Percentiles rank a stretch among this genome's conserved stretches.
Evolutionary conservation across 2,888 invertebrate species (phyloP).

Genomic region (Drosophila paranaensis): DNA sequence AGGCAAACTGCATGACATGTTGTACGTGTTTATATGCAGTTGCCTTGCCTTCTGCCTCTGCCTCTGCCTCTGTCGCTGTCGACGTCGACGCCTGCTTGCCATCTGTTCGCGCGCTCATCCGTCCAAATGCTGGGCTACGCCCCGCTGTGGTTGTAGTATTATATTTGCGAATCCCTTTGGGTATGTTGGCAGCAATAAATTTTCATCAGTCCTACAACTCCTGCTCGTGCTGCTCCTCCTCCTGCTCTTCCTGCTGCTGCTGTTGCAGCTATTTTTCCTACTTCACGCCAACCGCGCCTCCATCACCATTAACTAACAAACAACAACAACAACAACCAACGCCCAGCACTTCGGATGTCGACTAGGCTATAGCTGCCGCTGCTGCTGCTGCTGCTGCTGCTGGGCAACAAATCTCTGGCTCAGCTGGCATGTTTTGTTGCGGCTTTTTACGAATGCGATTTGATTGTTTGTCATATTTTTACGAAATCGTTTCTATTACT

Average conservation of each 20-base stretch:
- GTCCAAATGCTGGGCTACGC: slow-evolving; percentile 55
- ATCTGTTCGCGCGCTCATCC: slow-evolving; percentile 59
- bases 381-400: slow-evolving; percentile 5
- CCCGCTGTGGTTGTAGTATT: slow-evolving; percentile 67
- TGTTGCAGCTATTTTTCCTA: slow-evolving; percentile 63
- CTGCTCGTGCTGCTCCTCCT: slow-evolving; percentile 21
- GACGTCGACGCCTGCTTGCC: slow-evolving; percentile 48
- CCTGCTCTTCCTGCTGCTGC: slow-evolving; percentile 20
- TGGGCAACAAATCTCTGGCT: slow-evolving; percentile 74
- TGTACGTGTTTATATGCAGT: slow-evolving; percentile 71
- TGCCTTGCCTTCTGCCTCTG: slow-evolving; percentile 31
- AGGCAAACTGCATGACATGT: slow-evolving; percentile 66
- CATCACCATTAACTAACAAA: slow-evolving; percentile 53
- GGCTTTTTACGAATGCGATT: slow-evolving; percentile 71
- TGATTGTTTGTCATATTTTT: slow-evolving; percentile 81
- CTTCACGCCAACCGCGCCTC: slow-evolving; percentile 58
- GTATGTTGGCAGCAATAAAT: slow-evolving; percentile 78
- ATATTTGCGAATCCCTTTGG: slow-evolving; percentile 81
- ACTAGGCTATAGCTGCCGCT: slow-evolving; percentile 8
- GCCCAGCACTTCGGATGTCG: slow-evolving; percentile 19
- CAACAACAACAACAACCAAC: slow-evolving; percentile 21
- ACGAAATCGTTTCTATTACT: slow-evolving; percentile 61
- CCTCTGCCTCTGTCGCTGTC: slow-evolving; percentile 20
- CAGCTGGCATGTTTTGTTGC: slow-evolving; percentile 72
- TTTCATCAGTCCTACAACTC: slow-evolving; percentile 69